These are phyloP conservation scores for Caenorhabditis remanei DNA, from an alignment of 1,140 invertebrate species.

Conservation along the genomic window DNA sequence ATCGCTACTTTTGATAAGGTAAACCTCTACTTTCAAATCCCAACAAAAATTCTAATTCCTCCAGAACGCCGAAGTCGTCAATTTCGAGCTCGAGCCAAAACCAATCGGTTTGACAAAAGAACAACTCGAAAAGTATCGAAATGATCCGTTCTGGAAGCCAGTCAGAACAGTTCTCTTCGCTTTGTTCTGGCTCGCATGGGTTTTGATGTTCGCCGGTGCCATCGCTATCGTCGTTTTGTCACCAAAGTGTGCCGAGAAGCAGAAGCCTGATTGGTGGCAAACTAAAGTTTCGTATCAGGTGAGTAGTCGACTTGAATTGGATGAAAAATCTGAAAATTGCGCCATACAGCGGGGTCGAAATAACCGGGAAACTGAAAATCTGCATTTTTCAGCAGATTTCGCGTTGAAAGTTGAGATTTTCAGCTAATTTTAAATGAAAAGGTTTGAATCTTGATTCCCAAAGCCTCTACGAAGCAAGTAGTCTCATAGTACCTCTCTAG, in stretches of 20 bases:
- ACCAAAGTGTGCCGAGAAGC: constrained; percentile 75
- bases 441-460: too few species aligned
- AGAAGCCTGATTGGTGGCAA: constrained; percentile 70
- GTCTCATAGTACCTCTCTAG: too few species aligned
- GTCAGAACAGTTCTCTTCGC: constrained; percentile 70
- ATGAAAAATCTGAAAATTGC: too few species aligned
- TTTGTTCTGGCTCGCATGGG: constrained; percentile 75
- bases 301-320: not conserved
- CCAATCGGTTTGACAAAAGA: constrained; percentile 76
- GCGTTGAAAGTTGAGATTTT: too few species aligned
- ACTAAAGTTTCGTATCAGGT: constrained; percentile 73
- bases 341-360: too few species aligned
- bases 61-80: constrained; percentile 71
- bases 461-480: too few species aligned
- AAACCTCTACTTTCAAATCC: not conserved
- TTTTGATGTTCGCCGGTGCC: constrained; percentile 75
- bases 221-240: constrained; percentile 76
- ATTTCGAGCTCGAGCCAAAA: constrained; percentile 70
- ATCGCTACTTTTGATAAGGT: constrained; percentile 43
- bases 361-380: too few species aligned
- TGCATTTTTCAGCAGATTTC: too few species aligned
- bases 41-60: constrained; percentile 45
- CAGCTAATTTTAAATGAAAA: too few species aligned
- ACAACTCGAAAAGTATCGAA: constrained; percentile 75
- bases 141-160: constrained; percentile 77